These are phyloP conservation scores for Eilema depressum DNA, from an alignment of 2,888 invertebrate species.

Conservation along the genomic window DNA sequence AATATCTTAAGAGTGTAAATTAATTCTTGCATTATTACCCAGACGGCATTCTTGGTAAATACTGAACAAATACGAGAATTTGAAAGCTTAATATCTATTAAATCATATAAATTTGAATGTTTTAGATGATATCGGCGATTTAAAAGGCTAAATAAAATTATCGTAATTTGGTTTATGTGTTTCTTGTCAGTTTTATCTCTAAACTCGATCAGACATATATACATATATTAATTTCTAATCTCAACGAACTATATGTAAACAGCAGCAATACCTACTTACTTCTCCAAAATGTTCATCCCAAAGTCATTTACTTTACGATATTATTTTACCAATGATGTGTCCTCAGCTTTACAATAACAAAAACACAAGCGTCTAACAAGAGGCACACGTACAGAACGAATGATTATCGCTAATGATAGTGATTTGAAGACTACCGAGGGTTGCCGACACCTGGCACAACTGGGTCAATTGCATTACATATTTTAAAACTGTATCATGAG, in stretches of 20 bases:
- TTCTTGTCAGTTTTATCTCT: neutral
- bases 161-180: neutral
- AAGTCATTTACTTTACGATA: neutral
- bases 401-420: slow-evolving; percentile 73
- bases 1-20: slow-evolving; percentile 32
- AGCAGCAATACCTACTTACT: neutral
- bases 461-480: slow-evolving; percentile 43
- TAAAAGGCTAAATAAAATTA: neutral
- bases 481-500: slow-evolving; percentile 34
- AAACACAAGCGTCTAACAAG: slow-evolving; percentile 57
- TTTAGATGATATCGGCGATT: neutral
- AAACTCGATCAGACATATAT: neutral
- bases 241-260: neutral
- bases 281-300: slow-evolving; percentile 6
- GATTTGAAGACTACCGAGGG: slow-evolving; percentile 65
- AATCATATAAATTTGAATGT: neutral
- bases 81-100: neutral
- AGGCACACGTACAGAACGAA: slow-evolving; percentile 63
- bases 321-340: slow-evolving; percentile 36
- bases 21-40: slow-evolving; percentile 35
- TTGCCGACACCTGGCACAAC: slow-evolving; percentile 59
- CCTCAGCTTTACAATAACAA: slow-evolving; percentile 46
- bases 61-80: neutral
- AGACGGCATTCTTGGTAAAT: neutral
- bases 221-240: neutral